Evolutionary conservation across 2,113 vertebrate genomes (phyloP).

Genomic region (Xiphorhynchus elegans): DNA sequence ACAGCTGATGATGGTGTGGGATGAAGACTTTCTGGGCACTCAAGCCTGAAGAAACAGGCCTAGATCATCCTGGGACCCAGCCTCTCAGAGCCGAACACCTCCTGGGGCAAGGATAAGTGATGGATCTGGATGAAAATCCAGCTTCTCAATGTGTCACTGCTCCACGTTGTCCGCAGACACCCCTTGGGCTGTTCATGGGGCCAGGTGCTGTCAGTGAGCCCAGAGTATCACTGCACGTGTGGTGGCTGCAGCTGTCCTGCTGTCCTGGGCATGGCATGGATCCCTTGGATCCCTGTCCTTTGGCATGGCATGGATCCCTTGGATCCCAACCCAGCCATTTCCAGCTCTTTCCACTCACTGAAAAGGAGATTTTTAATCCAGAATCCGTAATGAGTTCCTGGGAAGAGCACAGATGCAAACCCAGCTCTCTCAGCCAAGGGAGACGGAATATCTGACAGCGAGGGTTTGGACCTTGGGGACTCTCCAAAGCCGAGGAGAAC

Average conservation of each 20-base stretch:
- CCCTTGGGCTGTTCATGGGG: not conserved
- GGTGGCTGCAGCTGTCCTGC: not conserved
- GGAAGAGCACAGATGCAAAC: not conserved
- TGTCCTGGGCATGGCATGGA: not conserved
- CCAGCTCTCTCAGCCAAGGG: not conserved
- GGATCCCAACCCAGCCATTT: not conserved
- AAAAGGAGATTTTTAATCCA: not conserved
- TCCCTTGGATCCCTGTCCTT: not conserved
- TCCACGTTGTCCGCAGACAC: not conserved
- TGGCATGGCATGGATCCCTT: too few relatives aligned
- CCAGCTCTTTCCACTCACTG: not conserved
- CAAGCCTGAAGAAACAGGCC: fast-evolving
- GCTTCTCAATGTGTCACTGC: not conserved
- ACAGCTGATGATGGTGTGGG: not conserved
- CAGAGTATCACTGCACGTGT: not conserved
- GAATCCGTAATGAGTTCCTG: not conserved
- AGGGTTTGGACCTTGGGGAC: not conserved
- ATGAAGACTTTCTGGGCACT: not conserved
- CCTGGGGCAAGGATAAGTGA: not conserved
- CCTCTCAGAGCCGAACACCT: not conserved
- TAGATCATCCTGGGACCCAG: not conserved
- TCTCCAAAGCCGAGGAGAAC: not conserved
- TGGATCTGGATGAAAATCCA: not conserved
- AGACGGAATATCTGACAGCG: not conserved
- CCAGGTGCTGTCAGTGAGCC: fast-evolving